Evolutionary conservation across 2,888 invertebrate species (phyloP), one percentile per base, ranked within the genome.

Genomic region (Meiosimyza decipiens): DNA sequence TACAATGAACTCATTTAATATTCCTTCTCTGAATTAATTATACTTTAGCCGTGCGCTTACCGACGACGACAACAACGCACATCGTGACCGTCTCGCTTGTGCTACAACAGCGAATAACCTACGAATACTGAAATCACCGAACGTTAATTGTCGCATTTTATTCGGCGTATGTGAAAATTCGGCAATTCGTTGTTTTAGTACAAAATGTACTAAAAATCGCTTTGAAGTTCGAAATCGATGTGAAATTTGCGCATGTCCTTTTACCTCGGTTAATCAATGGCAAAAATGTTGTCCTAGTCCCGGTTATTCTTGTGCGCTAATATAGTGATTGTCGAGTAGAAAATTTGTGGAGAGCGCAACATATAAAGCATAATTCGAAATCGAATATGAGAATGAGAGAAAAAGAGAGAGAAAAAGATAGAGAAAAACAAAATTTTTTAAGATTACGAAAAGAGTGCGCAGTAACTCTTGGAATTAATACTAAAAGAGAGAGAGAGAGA

Each of bases 121-220:
- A 81, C 82, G 84, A 83, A 81, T 80, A 84, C 84, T 84, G 84
- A 81, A 83, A 81, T 79, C 79, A 80, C 80, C 79, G 79, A 77
- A 79, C 79, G 77, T 80, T 79, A 81, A 82, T 82, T 83, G 83
- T 84, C 84, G 82, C 82, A 84, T 83, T 85, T 84, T 85, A 85
- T 82, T 80, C 82, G 81, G 79, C 80, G 80, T 74, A 79, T 79
- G 79, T 80, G 40, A 40, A 75, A 77, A 76, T 75, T 78, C 75
- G 71, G 63, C 52, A 71, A 60, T 74, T 73, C 70, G 69, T 71
- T 22, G 49, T 74, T 74, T 74, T 74, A 74, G 74, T 72, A 74
- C 74, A 62, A 64, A 60, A 18, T 9, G 51, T n/a, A 62, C 67
- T 16, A 12, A 52, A 49, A 55, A 16, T 2, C 47, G 55, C 28